Evolutionary conservation across 92 coral and sea anemone species (phyloP), one percentile per base, ranked within the genome.

Genomic region (Diadumene lineata): DNA sequence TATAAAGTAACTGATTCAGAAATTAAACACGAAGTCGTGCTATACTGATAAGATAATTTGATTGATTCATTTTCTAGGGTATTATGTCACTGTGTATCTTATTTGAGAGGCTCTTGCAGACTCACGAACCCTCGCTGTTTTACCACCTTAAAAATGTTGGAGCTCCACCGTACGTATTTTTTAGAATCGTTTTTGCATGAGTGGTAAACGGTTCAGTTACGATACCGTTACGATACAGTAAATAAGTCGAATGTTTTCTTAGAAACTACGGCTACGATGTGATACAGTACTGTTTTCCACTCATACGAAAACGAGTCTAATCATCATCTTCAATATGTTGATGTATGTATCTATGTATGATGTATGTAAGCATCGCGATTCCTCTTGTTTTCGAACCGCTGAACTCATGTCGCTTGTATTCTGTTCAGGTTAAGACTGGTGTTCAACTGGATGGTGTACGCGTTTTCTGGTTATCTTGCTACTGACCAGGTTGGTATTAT

Each of bases 401-500:
- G 48, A 4, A 13, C 6, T 38, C 7, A 38, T 38, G 48, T 38
- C 6, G 6, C 13, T 38, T 38, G 48, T 38, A 38, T 38, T 65
- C 29, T 56, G n/a, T 66, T 31, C 60, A 81, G 67, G 60, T 58
- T 48, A 43, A 86, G 92, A 53, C 86, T 90, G 4, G 98, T 80
- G 50, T 94, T 94, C 78, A 92, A 90, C 82, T 94, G 98, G 98
- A 64, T 94, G 74, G 90, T 92, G 28, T 94, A 94, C 75, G 98
- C 97, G 44, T 94, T 92, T 66, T 90, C 98, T 50, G 98, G 98
- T 16, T 94, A 91, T 77, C 79, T 94, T 11, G 90, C 87, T 48
- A 94, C 94, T 0, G 98, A 91, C 17, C 98, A 93, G 87, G 98
- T 93, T 46, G 62, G 77, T 21, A 8, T 34, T 60, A 2, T n/a